Evolutionary conservation across 2,797 vertebrate species (phyloP), one percentile per base, ranked within the genome.

Genomic region (Halcyon badia): DNA sequence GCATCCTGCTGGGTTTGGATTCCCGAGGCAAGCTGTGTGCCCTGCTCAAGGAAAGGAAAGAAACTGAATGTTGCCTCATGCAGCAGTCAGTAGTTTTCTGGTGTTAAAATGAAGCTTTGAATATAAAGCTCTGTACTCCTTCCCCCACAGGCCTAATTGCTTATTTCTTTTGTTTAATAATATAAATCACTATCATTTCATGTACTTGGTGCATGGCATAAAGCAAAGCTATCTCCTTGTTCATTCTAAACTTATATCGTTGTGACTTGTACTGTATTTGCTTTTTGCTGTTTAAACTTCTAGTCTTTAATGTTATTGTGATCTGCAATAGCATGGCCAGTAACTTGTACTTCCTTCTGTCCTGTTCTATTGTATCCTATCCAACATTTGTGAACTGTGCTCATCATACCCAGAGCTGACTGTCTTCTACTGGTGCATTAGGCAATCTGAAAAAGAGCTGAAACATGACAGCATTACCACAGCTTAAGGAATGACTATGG

Each of bases 51-150:
- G 39, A 78, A 76, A 37, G 73, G 66, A 77, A 90, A 31, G 73
- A 33, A 70, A 35, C 25, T 76, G 89, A 94, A 88, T 60, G 61
- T 49, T 83, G 79, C 79, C 65, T 93, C n/a, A 14, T 90, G 46
- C 51, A 88, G 48, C 54, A 86, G 41, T n/a, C 71, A 78, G 62
- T 95, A 78, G 91, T 95, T 95, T 93, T 95, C 42, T 42, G 42
- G 86, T 48, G 75, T 82, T 95, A 90, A 92, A 97, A 95, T 33
- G 12, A 80, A 85, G 37, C 78, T 83, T 86, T 94, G 57, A 88
- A 33, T 89, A 48, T 68, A 89, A 89, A 87, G 60, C n/a, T 15
- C 24, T 4, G 0, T 52, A 60, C 9, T 92, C 44, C 65, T 11
- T 92, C 89, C 39, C 76, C 28, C 49, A 77, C 3, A 21, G 68